Evolutionary conservation across 2,797 vertebrate species (phyloP).

Genomic region (Enteromius treurensis): DNA sequence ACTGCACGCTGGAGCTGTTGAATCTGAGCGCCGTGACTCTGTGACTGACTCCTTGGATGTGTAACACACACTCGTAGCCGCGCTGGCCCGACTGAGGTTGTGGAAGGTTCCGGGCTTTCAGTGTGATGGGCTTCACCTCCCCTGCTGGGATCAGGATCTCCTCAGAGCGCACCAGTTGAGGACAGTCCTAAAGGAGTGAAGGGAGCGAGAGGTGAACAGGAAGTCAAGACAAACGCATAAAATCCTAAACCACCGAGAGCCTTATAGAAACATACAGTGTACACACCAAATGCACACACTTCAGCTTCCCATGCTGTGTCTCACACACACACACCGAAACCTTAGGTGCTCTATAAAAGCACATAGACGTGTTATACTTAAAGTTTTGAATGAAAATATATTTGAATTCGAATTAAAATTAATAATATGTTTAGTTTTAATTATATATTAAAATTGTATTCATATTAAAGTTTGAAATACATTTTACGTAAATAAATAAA

Average conservation of each 20-base stretch:
- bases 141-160: constrained; percentile 96
- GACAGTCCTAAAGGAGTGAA: constrained; percentile 86
- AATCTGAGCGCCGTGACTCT: constrained; percentile 95
- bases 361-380: neutral
- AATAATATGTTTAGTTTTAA: neutral
- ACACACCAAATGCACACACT: neutral
- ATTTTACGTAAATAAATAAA: neutral
- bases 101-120: constrained; percentile 93
- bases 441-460: neutral
- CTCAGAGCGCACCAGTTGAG: constrained; percentile 92
- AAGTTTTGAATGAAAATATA: neutral
- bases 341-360: constrained; percentile 24
- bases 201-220: constrained; percentile 7
- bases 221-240: constrained; percentile 11
- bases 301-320: neutral
- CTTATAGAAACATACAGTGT: neutral
- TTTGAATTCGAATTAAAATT: neutral
- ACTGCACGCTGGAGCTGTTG: constrained; percentile 99
- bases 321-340: neutral
- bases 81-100: constrained; percentile 98
- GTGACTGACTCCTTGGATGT: constrained; percentile 90
- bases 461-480: neutral
- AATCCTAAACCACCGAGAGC: neutral
- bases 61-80: constrained; percentile 94
- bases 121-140: constrained; percentile 95